Evolutionary conservation across 2,888 invertebrate genomes (phyloP).

Genomic region (Drosophila neotestacea): DNA sequence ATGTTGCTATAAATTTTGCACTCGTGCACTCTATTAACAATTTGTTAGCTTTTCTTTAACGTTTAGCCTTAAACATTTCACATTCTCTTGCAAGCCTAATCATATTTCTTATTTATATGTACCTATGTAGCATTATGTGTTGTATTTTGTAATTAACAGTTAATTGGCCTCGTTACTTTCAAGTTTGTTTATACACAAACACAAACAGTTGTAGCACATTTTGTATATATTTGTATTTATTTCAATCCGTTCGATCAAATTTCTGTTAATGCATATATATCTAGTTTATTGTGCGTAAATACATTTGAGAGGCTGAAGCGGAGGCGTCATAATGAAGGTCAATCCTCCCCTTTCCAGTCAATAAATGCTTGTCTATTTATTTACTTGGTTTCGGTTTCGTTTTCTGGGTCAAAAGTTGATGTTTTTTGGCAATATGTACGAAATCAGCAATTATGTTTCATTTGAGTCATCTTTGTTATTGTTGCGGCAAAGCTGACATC

Average conservation of each 20-base stretch:
- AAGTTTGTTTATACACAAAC: conserved; percentile 50
- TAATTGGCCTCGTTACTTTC: conserved; percentile 64
- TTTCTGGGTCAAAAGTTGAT: conserved; percentile 56
- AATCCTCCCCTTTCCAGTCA: conserved; percentile 20
- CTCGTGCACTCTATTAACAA: conserved; percentile 72
- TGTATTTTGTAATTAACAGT: conserved; percentile 47
- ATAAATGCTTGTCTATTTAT: conserved; percentile 32
- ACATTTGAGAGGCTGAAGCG: conserved; percentile 12
- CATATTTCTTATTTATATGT: conserved; percentile 6
- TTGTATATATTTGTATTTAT: conserved; percentile 36
- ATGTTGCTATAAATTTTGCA: conserved; percentile 58
- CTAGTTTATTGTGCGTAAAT: conserved; percentile 45
- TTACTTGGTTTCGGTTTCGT: conserved; percentile 27
- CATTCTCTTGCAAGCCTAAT: conserved; percentile 13
- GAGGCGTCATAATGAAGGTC: conserved; percentile 49
- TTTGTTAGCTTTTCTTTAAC: conserved; percentile 35
- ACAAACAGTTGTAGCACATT: conserved; percentile 19
- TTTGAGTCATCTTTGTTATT: conserved; percentile 66
- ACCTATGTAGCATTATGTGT: not conserved
- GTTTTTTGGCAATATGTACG: conserved; percentile 38
- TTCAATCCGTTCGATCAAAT: conserved; percentile 41
- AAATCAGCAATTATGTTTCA: conserved; percentile 59
- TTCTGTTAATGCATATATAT: conserved; percentile 13
- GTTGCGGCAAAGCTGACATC: conserved; percentile 49
- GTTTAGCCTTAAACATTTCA: conserved; percentile 62